Evolutionary conservation across 1,140 invertebrate genomes (phyloP), one percentile per base, ranked within the genome.

Genomic region (Ceratoteleas bidentatus): DNA sequence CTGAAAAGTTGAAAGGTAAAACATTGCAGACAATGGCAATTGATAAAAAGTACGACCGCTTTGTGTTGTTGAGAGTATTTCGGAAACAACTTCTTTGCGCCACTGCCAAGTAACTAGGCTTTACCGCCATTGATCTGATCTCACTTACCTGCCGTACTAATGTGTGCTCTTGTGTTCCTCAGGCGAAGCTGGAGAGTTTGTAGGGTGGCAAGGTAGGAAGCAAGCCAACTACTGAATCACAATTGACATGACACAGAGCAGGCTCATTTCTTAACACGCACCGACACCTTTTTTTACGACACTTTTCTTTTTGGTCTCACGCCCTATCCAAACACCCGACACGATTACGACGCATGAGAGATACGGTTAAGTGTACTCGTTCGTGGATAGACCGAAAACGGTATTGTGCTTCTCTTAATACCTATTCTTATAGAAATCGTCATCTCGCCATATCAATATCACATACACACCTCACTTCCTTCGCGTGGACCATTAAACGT

Each of bases 181-280:
- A 95, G 95, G 95, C 93, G 95, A 95, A 93, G 95, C 94, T 92
- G 94, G 94, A 93, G 95, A 96, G 89, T 96, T 95, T 95, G 94
- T 96, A 93, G 94, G 94, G 93, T 95, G 95, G 95, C 94, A 95
- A 95, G 95, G 95, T 95, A 94, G 93, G 93, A 92, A 93, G 91
- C 90, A 91, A 91, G 89, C 89, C 89, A 90, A 88, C 89, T 90
- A 91, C 87, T 89, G 89, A 91, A 91, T 91, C 90, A 91, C 89
- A 81, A 90, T 89, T 90, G 89, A 91, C 89, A 90, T 91, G 87
- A 91, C 85, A 88, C 91, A 90, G 87, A 85, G 85, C 87, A 88
- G 87, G 81, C 84, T 88, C 81, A 85, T 81, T 85, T 86, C 68
- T 85, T 84, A 60, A 58, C 34, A 75, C 64, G 47, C 65, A 81